These are phyloP conservation scores for Norana najaformis DNA, from an alignment of 2,888 invertebrate species.

Conservation along the genomic window DNA sequence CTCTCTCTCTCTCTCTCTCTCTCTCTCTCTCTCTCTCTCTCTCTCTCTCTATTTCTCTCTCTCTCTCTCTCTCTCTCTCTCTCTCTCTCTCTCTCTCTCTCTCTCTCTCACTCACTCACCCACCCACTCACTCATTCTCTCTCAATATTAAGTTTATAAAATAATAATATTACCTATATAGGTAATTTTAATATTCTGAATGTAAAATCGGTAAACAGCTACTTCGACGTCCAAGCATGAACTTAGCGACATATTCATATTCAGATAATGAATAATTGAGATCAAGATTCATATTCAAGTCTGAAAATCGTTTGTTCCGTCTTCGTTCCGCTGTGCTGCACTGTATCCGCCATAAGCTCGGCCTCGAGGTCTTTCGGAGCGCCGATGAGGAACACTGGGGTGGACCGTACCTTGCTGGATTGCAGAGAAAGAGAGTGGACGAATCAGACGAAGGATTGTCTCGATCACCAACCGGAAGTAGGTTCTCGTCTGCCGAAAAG, in stretches of 20 bases:
- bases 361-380: not conserved
- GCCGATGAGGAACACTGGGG: not conserved
- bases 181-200: not conserved
- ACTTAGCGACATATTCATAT: not conserved
- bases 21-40: no score
- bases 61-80: no score
- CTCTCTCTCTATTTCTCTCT: no score
- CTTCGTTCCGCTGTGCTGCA: not conserved
- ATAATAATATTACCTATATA: not conserved
- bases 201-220: not conserved
- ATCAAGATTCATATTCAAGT: not conserved
- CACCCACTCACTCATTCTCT: no score
- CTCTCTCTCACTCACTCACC: no score
- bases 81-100: no score
- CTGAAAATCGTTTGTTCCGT: not conserved
- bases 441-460: not conserved
- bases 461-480: conserved; percentile 16
- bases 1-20: no score
- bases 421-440: not conserved
- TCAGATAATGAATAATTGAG: not conserved
- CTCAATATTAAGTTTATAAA: no score
- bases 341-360: not conserved
- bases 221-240: not conserved
- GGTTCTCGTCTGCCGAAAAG: not conserved
- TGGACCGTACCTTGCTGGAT: not conserved